Base-by-base conservation (phyloP, 1,140 invertebrate species). In the Microplitis demolitor region DNA sequence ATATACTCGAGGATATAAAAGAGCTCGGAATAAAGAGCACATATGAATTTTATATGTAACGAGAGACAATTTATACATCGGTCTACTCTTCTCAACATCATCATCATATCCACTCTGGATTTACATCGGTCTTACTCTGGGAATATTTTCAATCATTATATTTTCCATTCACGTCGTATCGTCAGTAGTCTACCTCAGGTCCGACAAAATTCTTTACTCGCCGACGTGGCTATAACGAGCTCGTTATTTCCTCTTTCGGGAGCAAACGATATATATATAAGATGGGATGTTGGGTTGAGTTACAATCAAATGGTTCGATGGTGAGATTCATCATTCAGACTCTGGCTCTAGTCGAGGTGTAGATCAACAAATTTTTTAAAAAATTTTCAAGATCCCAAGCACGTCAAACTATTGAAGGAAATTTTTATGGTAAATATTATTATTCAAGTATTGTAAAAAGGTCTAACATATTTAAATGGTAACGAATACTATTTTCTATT, bases 101-200 rank as follows among this genome's bases (percentile, higher is more conserved):
- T 66, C 37, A 37, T 66, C 39, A 37, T 35, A 8, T 11, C 61
- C 6, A 34, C 31, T 9, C 24, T 24, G 24, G 24, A 24, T 24
- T 24, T 24, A 24, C 24, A 24, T 24, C 24, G 24, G 24, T 24
- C 24, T 24, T 24, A 24, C 24, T 24, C 24, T 24, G 31, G n/a
- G 3, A 64, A 63, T 50, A 71, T 71, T 71, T 71, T 64, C 69
- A 71, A 72, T 72, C 70, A 72, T 72, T 66, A 72, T 66, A 72
- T 72, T 72, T 63, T 61, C 69, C 69, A 71, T 71, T 71, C 69
- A 71, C 69, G 69, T 70, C 61, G 69, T 61, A 70, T 45, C 58
- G 24, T 45, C 51, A 50, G 45, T 13, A 50, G 16, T 24, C 24
- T 24, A 24, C 24, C 24, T 24, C 34, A 63, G 60, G 69, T 71